Conservation (phyloP, 2,113 vertebrate species). For the Platichthys stellatus region DNA sequence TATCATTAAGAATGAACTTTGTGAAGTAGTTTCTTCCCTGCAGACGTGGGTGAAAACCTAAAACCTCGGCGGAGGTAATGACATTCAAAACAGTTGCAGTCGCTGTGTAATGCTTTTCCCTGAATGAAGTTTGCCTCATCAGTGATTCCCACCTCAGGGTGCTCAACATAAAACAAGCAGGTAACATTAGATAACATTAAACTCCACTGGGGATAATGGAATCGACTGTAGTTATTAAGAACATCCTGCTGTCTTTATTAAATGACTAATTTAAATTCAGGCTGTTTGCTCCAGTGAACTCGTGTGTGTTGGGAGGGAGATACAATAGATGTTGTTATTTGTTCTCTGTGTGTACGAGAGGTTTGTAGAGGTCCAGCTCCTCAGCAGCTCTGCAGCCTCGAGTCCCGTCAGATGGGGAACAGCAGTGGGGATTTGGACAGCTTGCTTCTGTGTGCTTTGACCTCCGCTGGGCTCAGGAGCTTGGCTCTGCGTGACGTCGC, state of each 20-base stretch:
- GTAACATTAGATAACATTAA: background rate
- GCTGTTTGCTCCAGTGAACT: no score
- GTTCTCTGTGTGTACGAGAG: background rate
- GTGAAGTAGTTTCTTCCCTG: no score
- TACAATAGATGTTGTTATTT: background rate
- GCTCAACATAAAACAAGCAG: conserved; percentile 1
- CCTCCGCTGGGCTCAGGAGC: conserved; percentile 44
- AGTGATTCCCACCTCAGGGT: background rate
- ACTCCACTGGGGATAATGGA: background rate
- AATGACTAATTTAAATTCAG: conserved; percentile 2
- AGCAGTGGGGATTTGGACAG: conserved; percentile 60
- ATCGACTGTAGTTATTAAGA: conserved; percentile 16
- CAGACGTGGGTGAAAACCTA: no score
- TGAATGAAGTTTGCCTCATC: no score
- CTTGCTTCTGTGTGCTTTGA: conserved; percentile 48
- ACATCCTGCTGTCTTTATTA: conserved; percentile 3
- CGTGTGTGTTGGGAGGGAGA: no score
- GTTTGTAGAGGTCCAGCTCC: background rate
- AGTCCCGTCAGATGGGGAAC: conserved; percentile 35
- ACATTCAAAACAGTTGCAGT: no score
- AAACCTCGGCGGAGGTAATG: no score
- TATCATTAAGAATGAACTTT: no score
- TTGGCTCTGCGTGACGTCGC: conserved; percentile 36
- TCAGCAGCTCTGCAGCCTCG: conserved; percentile 8
- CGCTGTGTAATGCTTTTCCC: no score